These are phyloP conservation scores for Odontamblyopus lacepedii DNA, from an alignment of 2,797 vertebrate genomes.

Conservation along the genomic window DNA sequence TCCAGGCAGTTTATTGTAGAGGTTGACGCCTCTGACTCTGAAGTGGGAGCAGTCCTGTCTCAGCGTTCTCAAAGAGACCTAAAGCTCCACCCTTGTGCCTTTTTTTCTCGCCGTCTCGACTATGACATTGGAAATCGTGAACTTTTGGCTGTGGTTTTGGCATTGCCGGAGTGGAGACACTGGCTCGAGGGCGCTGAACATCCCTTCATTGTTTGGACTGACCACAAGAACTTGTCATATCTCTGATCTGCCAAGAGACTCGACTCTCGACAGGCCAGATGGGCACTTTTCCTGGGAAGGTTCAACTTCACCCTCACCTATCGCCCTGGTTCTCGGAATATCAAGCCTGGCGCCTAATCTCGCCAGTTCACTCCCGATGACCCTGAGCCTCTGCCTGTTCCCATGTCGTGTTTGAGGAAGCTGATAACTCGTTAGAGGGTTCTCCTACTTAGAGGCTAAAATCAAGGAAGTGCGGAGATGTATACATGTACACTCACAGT, in stretches of 20 bases:
- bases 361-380: neutral
- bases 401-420: too few species aligned
- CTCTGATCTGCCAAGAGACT: neutral
- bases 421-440: too few species aligned
- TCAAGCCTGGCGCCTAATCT: neutral
- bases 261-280: neutral
- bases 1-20: neutral
- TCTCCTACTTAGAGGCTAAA: too few species aligned
- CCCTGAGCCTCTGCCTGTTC: too few species aligned
- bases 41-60: neutral
- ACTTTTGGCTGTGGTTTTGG: neutral
- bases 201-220: neutral
- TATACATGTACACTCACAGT: too few species aligned
- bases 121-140: neutral
- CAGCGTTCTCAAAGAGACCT: neutral
- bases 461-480: too few species aligned
- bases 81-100: neutral
- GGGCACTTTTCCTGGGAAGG: neutral
- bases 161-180: neutral
- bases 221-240: neutral
- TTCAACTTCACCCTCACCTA: neutral
- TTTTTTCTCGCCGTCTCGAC: neutral
- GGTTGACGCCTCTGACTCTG: neutral
- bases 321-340: neutral
- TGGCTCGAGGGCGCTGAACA: neutral